Conservation (phyloP, 2,113 vertebrate species). For the Mustela nigripes region DNA sequence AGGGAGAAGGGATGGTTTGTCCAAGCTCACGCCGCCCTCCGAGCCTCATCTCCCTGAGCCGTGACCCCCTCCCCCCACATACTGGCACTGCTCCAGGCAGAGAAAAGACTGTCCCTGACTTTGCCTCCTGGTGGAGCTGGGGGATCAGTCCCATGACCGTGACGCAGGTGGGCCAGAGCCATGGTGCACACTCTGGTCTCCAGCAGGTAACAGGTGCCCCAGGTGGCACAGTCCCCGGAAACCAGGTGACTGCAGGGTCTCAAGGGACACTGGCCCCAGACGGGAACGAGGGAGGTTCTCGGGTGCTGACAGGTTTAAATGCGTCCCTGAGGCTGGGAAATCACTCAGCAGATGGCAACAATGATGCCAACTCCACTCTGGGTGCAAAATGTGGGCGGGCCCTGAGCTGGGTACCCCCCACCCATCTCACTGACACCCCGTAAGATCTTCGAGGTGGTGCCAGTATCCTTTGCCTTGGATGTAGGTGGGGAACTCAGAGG, state of each 20-base stretch:
- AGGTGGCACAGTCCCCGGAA: not conserved
- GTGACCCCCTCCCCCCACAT: not conserved
- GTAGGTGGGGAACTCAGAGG: not conserved
- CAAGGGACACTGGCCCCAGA: not conserved
- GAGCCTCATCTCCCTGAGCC: not conserved
- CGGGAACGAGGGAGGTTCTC: not conserved
- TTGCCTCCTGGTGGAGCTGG: not conserved
- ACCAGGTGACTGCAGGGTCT: not conserved
- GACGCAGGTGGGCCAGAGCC: not conserved
- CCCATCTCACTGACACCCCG: too few species aligned
- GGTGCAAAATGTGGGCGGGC: too few species aligned
- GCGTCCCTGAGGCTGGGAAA: not conserved
- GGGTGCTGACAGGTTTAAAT: not conserved
- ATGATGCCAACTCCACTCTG: not conserved
- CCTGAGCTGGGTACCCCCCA: not conserved
- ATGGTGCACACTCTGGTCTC: rapidly evolving
- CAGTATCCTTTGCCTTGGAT: not conserved
- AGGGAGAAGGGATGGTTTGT: too few species aligned
- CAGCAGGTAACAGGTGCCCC: not conserved
- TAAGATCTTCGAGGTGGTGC: rapidly evolving
- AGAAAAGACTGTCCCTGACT: not conserved
- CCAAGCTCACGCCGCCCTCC: not conserved
- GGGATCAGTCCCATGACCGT: rapidly evolving
- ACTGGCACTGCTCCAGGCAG: rapidly evolving
- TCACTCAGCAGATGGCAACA: not conserved